Evolutionary conservation across 2,888 invertebrate species (phyloP).

Genomic region (Syritta pipiens): DNA sequence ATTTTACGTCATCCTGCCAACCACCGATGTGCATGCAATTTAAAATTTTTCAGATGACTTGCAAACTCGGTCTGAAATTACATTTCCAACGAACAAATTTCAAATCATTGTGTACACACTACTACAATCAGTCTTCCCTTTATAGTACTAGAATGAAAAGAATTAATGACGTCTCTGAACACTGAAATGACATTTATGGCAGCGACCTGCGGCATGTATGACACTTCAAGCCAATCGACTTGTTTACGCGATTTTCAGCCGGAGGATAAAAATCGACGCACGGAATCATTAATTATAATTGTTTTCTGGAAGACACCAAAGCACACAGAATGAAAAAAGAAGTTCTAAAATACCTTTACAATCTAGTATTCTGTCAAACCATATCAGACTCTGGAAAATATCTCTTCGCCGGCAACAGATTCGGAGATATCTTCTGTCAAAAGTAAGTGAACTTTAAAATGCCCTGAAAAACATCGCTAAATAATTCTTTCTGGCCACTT

Average conservation of each 20-base stretch:
- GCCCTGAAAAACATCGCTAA: not conserved
- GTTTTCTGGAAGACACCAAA: not conserved
- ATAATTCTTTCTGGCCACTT: no score
- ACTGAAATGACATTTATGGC: no score
- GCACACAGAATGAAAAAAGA: slow-evolving; percentile 73
- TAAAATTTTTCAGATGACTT: no score
- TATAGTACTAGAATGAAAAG: no score
- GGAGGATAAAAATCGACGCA: no score
- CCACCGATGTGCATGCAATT: no score
- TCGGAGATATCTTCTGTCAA: slow-evolving; percentile 88
- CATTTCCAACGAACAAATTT: no score
- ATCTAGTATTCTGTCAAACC: slow-evolving; percentile 89
- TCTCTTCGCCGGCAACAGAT: slow-evolving; percentile 90
- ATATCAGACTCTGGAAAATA: slow-evolving; percentile 92
- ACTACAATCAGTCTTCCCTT: no score
- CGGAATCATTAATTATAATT: not conserved
- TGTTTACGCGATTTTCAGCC: slow-evolving; percentile 16
- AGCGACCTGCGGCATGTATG: not conserved
- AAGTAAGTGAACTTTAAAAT: slow-evolving; percentile 70
- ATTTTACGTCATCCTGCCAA: no score
- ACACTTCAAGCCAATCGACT: not conserved
- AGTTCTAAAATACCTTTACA: slow-evolving; percentile 82
- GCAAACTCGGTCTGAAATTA: no score
- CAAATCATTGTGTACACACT: no score
- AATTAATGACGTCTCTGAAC: no score